Evolutionary conservation across 1,140 invertebrate species (phyloP), one percentile per base, ranked within the genome.

Genomic region (Orussus abietinus): DNA sequence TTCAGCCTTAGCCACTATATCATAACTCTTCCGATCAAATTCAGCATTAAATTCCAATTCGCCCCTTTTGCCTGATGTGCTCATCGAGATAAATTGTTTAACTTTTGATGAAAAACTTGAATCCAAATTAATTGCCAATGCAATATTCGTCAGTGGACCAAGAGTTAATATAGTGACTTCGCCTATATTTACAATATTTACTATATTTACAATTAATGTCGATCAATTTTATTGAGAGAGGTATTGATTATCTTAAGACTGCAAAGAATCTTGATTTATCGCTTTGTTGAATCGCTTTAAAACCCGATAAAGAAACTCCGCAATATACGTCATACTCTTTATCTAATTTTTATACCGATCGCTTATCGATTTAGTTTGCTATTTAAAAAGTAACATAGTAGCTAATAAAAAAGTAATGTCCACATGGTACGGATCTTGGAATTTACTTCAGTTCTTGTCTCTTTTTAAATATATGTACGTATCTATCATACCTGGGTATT

Each of bases 11-110:
- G 85, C 56, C 4, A 79, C 73, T 14, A 85, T 75, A 31, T 62
- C 66, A 32, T 81, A 79, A 9, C 81, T 77, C 55, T 82, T 79
- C 1, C 83, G 82, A 54, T 86, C 84, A 34, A 62, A 54, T 11
- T 60, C 57, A 50, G 86, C 85, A 62, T 87, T 87, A 54, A 80
- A 85, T 62, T 87, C 84, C 0, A 78, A 6, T 74, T 72, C 0
- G 74, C 62, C 7, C 49, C 51, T 3, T 81, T 80, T 5, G 83
- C 82, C 7, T 72, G 46, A 34, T 68, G n/a, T n/a, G n/a, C n/a
- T n/a, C n/a, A n/a, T n/a, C n/a, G n/a, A n/a, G n/a, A n/a, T n/a
- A 12, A 82, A 46, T 28, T 68, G 51, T 45, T 78, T 75, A 11
- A 80, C 54, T 32, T 75, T 72, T n/a, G 42, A 47, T 0, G 66